A percentile compares a stretch with the other conserved stretches of the same genome.
Evolutionary conservation across 2,113 vertebrate genomes (phyloP).

Genomic region (Ptilorrhoa leucosticta): DNA sequence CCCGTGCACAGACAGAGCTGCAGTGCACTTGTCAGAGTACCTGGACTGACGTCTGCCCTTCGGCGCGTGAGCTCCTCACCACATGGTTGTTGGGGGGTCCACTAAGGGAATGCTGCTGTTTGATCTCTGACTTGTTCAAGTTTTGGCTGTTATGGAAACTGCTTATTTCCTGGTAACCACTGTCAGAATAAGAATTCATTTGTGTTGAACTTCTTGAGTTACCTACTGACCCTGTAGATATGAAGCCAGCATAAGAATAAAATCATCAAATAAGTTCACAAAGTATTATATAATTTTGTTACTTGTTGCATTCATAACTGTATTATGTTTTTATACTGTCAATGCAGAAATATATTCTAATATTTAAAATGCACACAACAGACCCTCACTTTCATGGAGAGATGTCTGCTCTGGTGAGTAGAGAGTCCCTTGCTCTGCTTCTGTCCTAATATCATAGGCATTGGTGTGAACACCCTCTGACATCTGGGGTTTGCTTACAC

Average conservation of each 20-base stretch:
- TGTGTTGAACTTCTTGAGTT: constrained; percentile 95
- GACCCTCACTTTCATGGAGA: constrained; percentile 98
- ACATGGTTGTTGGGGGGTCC: constrained; percentile 74
- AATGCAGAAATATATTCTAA: constrained; percentile 1
- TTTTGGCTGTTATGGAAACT: constrained; percentile 89
- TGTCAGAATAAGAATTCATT: constrained; percentile 98
- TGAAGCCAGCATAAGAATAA: constrained; percentile 8
- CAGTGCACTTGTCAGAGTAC: constrained; percentile 57
- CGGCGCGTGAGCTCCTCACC: constrained; percentile 84
- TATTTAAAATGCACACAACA: constrained; percentile 79
- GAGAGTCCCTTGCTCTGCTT: constrained; percentile 85
- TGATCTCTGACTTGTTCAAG: constrained; percentile 81
- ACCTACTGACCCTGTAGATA: constrained; percentile 83
- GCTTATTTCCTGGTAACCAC: constrained; percentile 93
- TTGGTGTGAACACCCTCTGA: constrained; percentile 83
- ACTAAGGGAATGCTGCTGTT: constrained; percentile 83
- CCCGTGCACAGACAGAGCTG: rapidly evolving
- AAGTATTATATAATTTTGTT: not conserved
- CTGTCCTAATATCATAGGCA: constrained; percentile 84
- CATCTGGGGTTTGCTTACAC: constrained; percentile 79
- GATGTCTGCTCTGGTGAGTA: constrained; percentile 91
- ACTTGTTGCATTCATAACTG: not conserved
- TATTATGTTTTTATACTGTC: not conserved
- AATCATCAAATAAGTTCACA: not conserved
- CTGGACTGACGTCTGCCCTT: constrained; percentile 89